Conservation (phyloP, 2,797 vertebrate genomes). For the Diplodus sargus region DNA sequence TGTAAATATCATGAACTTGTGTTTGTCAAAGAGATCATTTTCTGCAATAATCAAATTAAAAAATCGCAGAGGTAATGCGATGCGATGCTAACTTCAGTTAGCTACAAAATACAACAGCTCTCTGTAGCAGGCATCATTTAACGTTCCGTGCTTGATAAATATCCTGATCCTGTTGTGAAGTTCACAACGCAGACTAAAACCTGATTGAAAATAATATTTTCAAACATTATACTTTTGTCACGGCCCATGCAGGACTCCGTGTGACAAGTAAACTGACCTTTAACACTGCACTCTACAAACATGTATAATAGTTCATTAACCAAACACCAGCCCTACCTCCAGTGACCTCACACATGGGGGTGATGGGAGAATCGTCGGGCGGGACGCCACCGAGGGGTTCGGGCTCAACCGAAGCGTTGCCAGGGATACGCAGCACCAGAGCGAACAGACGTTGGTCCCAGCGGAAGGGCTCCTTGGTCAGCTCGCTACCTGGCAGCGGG, state of each 20-base stretch:
- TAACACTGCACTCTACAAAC: not conserved
- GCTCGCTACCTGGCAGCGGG: constrained; percentile 95
- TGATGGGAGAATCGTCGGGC: constrained; percentile 94
- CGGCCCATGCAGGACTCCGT: not conserved
- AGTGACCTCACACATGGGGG: constrained; percentile 98
- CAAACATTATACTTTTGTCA: not conserved
- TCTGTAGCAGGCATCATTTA: not conserved
- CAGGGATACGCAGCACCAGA: constrained; percentile 93
- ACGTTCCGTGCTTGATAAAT: not conserved
- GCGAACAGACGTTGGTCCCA: constrained; percentile 98
- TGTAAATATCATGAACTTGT: too few relatives aligned
- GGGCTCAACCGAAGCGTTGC: constrained; percentile 89
- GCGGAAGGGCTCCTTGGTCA: constrained; percentile 98
- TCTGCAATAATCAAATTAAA: too few relatives aligned
- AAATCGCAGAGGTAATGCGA: too few relatives aligned
- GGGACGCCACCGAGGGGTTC: constrained; percentile 92
- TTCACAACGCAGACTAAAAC: not conserved
- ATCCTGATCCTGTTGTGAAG: not conserved
- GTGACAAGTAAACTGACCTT: not conserved
- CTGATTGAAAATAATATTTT: not conserved
- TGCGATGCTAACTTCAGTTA: too few relatives aligned
- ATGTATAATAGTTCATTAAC: not conserved
- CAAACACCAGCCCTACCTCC: constrained; percentile 85
- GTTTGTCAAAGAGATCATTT: too few relatives aligned
- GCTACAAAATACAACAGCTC: too few relatives aligned